phyloP scores from a whole-genome alignment of 2,888 invertebrate genomes.

The Agrochola circellaris region DNA sequence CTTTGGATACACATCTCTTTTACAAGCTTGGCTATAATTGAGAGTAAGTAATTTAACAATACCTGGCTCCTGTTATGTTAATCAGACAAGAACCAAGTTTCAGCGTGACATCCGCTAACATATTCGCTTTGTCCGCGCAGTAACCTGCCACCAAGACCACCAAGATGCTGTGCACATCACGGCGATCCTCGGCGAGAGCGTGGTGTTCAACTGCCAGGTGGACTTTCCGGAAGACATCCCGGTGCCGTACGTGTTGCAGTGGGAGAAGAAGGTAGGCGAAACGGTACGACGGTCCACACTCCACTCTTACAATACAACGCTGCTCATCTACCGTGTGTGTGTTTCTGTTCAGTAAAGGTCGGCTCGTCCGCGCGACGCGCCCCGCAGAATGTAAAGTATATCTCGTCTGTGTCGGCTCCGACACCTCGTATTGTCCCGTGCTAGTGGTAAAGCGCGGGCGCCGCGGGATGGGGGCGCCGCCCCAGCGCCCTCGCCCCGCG shows the following conservation, averaged over 20 bases:
- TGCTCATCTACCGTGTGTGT: constrained; percentile 90
- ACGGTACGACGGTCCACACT: constrained; percentile 95
- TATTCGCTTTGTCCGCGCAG: constrained; percentile 78
- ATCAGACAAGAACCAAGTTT: neutral
- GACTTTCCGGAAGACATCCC: constrained; percentile 98
- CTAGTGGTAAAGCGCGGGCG: constrained; percentile 84
- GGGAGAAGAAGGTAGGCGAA: constrained; percentile 99
- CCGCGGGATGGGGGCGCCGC: constrained; percentile 83
- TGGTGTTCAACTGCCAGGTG: constrained; percentile 99
- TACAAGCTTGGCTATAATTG: constrained; percentile 2
- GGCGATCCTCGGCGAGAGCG: constrained; percentile 98
- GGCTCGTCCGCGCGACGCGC: constrained; percentile 89
- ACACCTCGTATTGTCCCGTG: constrained; percentile 84
- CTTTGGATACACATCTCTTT: constrained; percentile 1
- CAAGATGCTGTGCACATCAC: constrained; percentile 99
- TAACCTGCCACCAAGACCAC: constrained; percentile 95
- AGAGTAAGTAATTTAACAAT: constrained; percentile 27
- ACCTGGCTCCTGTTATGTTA: neutral
- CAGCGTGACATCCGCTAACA: neutral
- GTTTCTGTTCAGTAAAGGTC: constrained; percentile 91
- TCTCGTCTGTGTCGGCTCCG: constrained; percentile 82
- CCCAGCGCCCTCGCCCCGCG: constrained; percentile 83
- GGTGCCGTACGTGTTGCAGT: constrained; percentile 99
- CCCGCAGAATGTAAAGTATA: constrained; percentile 89
- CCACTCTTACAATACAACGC: constrained; percentile 90